Percentiles rank a stretch among this genome's conserved stretches.
Evolutionary conservation across 2,113 vertebrate genomes (phyloP).

Genomic region (Scartelaos histophorus): DNA sequence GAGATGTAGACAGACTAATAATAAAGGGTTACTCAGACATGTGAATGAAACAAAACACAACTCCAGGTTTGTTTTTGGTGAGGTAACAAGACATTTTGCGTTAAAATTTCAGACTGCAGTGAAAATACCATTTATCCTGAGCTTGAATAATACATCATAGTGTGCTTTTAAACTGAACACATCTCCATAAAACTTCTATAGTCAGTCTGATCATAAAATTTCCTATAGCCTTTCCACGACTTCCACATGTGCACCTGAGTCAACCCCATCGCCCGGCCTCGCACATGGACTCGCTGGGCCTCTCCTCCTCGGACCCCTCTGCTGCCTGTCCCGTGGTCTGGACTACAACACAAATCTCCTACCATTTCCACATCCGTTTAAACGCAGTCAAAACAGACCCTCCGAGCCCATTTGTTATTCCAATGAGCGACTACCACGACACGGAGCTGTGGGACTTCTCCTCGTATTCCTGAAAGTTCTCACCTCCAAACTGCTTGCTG

Average conservation of each 20-base stretch:
- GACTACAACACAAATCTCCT: conserved; percentile 28
- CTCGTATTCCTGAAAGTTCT: conserved; percentile 57
- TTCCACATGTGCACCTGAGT: conserved; percentile 45
- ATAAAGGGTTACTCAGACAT: no score
- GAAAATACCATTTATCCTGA: no score
- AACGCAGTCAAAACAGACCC: conserved; percentile 38
- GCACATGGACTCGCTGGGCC: conserved; percentile 34
- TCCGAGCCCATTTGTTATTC: conserved; percentile 52
- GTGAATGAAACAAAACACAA: no score
- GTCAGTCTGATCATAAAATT: not conserved
- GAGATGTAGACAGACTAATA: no score
- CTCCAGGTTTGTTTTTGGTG: no score
- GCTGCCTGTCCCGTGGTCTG: conserved; percentile 56
- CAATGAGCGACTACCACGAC: conserved; percentile 48
- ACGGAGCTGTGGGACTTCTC: conserved; percentile 44
- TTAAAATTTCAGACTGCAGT: no score
- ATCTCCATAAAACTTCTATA: not conserved
- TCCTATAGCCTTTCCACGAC: conserved; percentile 21
- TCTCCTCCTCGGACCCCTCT: conserved; percentile 9
- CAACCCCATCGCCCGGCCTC: conserved; percentile 21
- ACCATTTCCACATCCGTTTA: conserved; percentile 24
- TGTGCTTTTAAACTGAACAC: not conserved
- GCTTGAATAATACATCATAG: no score
- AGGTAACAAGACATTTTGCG: no score
- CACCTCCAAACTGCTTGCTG: conserved; percentile 52